Base-by-base conservation (phyloP, 2,888 invertebrate genomes). In the Plebejus melissa region DNA sequence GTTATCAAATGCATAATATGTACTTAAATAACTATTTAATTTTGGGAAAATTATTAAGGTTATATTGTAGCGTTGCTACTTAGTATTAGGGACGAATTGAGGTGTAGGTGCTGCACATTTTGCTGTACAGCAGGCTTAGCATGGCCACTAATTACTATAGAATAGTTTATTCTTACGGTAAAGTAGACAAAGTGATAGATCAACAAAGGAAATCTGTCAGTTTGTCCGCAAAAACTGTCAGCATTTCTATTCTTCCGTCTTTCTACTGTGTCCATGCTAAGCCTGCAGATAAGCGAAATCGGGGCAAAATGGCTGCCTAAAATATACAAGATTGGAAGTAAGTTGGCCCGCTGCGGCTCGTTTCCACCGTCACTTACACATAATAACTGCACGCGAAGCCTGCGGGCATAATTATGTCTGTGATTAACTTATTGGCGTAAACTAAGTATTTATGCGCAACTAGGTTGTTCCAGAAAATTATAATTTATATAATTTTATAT, bases 371-470 rank as follows among this genome's bases (percentile, higher is more conserved):
- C 72, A 54, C 46, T 71, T 54, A 50, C 50, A 32, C 11, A 6
- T 54, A 72, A 72, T 72, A 50, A 54, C 72, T 72, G 32, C 50
- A 72, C 54, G 46, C 46, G 50, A 32, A 54, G 72, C 72, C 72
- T 3, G 54, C 54, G 50, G 72, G 11, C 16, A 13, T 54, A 32
- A 72, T 72, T 72, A 72, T 32, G 28, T 28, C 54, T 72, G 72
- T 41, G 72, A 72, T 54, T 72, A 72, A 72, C 72, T 72, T 72
- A 72, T 72, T 72, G 72, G 32, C 72, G 72, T 72, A 72, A 72
- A 72, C 13, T 72, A 32, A 50, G 72, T 72, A 72, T 72, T 72
- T 72, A 72, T 72, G 72, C 72, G 72, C 72, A 72, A 72, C 72
- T 72, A 72, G 72, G 72, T 54, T 72, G 41, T 70, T 41, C 72